Conservation (phyloP, 2,888 invertebrate species). For the Luperina testacea region DNA sequence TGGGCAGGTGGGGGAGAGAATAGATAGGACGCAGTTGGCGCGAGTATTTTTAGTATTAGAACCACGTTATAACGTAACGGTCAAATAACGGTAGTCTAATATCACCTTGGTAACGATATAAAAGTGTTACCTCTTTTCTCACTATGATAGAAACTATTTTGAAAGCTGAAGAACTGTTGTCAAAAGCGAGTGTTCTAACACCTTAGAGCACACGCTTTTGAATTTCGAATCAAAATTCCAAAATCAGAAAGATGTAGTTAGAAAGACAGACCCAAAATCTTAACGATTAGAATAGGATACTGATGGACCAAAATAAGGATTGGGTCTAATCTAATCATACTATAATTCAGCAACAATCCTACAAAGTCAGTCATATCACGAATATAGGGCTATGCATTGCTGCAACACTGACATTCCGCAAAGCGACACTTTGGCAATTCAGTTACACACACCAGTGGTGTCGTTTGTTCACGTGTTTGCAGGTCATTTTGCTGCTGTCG, state of each 20-base stretch:
- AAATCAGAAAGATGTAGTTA: background rate
- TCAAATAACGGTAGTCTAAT: slow-evolving; percentile 28
- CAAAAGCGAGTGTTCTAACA: background rate
- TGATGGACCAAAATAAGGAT: background rate
- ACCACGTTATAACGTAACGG: slow-evolving; percentile 25
- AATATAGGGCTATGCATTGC: slow-evolving; percentile 22
- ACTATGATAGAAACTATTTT: background rate
- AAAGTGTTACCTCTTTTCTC: background rate
- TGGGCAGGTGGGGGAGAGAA: slow-evolving; percentile 42
- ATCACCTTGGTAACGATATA: background rate
- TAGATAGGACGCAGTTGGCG: slow-evolving; percentile 35
- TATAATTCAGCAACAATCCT: background rate
- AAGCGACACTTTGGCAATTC: slow-evolving; percentile 49
- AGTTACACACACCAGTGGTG: slow-evolving; percentile 54
- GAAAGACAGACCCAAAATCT: background rate
- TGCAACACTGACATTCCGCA: slow-evolving; percentile 52
- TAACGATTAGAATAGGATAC: background rate
- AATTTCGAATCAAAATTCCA: background rate
- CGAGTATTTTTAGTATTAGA: slow-evolving; percentile 47
- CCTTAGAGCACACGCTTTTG: too few species aligned
- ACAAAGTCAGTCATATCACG: slow-evolving; percentile 18
- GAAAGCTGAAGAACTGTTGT: background rate
- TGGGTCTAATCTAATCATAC: too few species aligned
- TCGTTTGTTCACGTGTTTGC: slow-evolving; percentile 44
- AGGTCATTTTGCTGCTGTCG: slow-evolving; percentile 37